phyloP scores from a whole-genome alignment of 1,140 invertebrate species.

The Drosophila quadrilineata region DNA sequence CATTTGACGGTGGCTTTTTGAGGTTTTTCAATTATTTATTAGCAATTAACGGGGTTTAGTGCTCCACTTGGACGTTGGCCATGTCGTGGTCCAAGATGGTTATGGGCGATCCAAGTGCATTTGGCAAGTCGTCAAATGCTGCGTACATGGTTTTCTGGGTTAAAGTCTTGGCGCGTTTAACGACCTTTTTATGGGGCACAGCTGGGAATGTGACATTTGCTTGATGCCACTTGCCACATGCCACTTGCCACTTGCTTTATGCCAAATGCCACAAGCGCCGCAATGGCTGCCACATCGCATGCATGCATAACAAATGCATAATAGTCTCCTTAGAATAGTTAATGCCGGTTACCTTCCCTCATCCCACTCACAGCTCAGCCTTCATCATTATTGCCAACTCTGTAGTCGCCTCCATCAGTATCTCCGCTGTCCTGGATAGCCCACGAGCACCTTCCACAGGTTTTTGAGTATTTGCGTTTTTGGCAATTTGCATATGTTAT shows the following conservation, averaged over 20 bases:
- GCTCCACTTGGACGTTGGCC: slow-evolving; percentile 8
- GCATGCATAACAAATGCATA: slow-evolving; percentile 46
- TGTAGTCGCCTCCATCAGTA: neutral
- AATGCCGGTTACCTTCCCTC: neutral
- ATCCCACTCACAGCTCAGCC: neutral
- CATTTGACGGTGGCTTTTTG: neutral
- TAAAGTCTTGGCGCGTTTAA: slow-evolving; percentile 23
- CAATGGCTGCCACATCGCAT: slow-evolving; percentile 24
- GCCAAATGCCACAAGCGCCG: neutral
- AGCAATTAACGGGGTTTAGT: slow-evolving; percentile 25
- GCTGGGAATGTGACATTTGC: slow-evolving; percentile 40
- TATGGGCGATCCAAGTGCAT: slow-evolving; percentile 46
- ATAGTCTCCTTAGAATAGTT: slow-evolving; percentile 34
- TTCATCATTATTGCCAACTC: no score
- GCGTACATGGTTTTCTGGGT: neutral
- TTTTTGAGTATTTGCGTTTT: no score
- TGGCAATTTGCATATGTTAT: no score
- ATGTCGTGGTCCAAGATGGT: neutral
- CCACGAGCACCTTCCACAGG: no score
- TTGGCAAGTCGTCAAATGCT: slow-evolving; percentile 15
- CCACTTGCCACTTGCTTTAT: neutral
- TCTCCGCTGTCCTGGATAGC: neutral
- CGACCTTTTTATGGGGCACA: slow-evolving; percentile 41
- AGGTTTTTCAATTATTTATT: slow-evolving; percentile 32
- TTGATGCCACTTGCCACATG: slow-evolving; percentile 18